Base-by-base conservation (phyloP, 2,797 vertebrate genomes). In the Syndactyla subalaris region DNA sequence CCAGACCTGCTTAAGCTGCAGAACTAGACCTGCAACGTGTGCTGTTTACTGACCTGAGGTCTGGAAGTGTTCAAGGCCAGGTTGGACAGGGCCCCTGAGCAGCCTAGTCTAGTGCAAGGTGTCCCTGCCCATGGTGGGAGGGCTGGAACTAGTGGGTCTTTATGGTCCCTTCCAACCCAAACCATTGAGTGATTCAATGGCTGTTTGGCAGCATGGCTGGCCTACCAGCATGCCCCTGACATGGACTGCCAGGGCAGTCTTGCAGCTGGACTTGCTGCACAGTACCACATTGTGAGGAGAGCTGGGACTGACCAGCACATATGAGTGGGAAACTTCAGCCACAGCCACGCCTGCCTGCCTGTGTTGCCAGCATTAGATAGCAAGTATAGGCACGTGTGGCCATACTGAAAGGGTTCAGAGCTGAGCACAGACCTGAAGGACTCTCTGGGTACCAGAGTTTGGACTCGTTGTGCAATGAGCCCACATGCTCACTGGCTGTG, bases 401-500 rank as follows among this genome's bases (percentile, higher is more conserved):
- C 67, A 55, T 41, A 27, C 61, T 82, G 85, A 61, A 29, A 74
- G 77, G 66, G 14, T 45, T 49, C 46, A 59, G 55, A 41, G 76
- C 29, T 15, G 62, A 77, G 32, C 20, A 11, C 18, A 29, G 23
- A 14, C 39, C 39, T 17, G 43, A 49, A 77, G 61, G 54, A 38
- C 43, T 59, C 14, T 55, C 55, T 80, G 9, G 3, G 49, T 49
- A 30, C 14, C 22, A 20, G 32, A 48, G 9, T 36, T 84, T 77
- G 80, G n/a, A 36, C 6, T 83, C 23, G 1, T 38, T 57, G 5
- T 48, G 45, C n/a, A 52, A 5, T 57, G 57, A 59, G 21, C 52
- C 26, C 24, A 12, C 2, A 2, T 0, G 3, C 49, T 66, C 3
- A 0, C 13, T 59, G 66, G 17, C 58, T 63, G n/a, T 2, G 0